Evolutionary conservation across 2,888 invertebrate species (phyloP).

Genomic region (Galerucella pusilla): DNA sequence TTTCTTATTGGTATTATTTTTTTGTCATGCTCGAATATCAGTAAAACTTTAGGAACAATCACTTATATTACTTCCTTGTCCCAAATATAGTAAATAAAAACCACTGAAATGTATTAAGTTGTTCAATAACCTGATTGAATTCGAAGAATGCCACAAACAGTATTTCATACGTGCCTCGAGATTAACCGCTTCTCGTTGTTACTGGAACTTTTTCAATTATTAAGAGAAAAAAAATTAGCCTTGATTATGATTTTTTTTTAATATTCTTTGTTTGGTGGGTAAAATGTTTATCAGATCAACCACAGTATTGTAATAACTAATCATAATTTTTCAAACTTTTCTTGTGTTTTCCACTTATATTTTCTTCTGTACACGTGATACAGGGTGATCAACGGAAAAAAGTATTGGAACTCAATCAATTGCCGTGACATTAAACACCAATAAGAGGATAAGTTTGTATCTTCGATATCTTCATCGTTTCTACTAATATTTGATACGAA

Average conservation of each 20-base stretch:
- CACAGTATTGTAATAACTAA: conserved; percentile 27
- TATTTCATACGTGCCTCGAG: conserved; percentile 48
- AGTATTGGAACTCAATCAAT: no score
- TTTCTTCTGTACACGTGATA: no score
- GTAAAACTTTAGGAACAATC: conserved; percentile 7
- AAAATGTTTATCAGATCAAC: conserved; percentile 13
- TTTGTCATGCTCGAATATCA: background rate
- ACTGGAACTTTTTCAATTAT: conserved; percentile 6
- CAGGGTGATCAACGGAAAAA: no score
- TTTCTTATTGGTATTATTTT: background rate
- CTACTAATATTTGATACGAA: no score
- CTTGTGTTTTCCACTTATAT: no score
- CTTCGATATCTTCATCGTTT: no score
- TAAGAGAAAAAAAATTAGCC: conserved; percentile 6
- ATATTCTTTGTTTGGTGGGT: conserved; percentile 5
- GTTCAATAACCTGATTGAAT: conserved; percentile 37
- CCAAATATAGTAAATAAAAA: conserved; percentile 24
- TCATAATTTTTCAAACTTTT: background rate
- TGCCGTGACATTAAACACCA: no score
- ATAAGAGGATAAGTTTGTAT: no score
- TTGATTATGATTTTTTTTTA: background rate
- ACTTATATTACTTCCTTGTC: conserved; percentile 9
- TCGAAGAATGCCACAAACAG: conserved; percentile 49
- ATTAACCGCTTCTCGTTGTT: conserved; percentile 11
- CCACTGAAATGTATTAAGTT: conserved; percentile 22